Base-by-base conservation (phyloP, 2,797 vertebrate species). In the Spea hammondii region DNA sequence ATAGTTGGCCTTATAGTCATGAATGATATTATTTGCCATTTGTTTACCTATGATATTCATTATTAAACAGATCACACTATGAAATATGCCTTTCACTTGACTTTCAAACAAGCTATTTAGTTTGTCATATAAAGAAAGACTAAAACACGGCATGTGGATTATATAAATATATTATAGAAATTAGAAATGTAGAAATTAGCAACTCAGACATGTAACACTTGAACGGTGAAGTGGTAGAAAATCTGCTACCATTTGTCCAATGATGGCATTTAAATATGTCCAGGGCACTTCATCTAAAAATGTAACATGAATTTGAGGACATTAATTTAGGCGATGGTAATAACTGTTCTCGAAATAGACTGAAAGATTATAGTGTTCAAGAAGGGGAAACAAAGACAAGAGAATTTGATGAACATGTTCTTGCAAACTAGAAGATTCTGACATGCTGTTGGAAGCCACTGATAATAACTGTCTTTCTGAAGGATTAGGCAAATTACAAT, bases 401-500 rank as follows among this genome's bases (percentile, higher is more conserved):
- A 8, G 7, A 74, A 50, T 8, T 7, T 11, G 50, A 53, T 49
- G 48, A 65, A 49, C 45, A 76, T 68, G 45, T 45, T 8, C n/a
- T 69, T 17, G 14, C 49, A 51, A 45, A 14, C 67, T 69, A 69
- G 67, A 51, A 69, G 49, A 69, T 53, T 14, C 48, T 69, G 67
- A 69, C 67, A 69, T 69, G 67, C 67, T 69, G 17, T 59, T 76
- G 9, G 7, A 55, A 76, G 65, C 54, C 46, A 76, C 45, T 68
- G 65, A 68, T 68, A 69, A 76, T 76, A 57, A 59, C 54, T 76
- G 53, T 59, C 45, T 49, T 32, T 49, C n/a, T 50, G 11, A 13
- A n/a, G 65, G 54, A 69, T 77, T 77, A 77, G 62, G 46, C 50
- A 49, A 77, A 77, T 77, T 77, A 70, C 65, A 69, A 49, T 12